phyloP scores from a whole-genome alignment of 1,140 invertebrate genomes.

The Carposina sasakii region DNA sequence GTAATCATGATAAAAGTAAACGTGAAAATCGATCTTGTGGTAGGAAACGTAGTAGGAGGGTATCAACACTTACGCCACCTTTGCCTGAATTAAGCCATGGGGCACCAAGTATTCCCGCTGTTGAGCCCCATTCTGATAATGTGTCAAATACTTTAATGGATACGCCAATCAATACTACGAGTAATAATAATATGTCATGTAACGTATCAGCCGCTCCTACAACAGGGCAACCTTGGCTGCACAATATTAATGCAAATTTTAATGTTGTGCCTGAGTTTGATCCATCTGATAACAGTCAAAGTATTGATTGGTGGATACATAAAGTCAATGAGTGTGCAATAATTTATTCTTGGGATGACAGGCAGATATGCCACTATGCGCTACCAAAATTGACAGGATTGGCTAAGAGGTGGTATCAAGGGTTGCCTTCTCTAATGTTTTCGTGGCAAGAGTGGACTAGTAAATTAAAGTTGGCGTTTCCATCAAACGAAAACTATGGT shows the following conservation, averaged over 20 bases:
- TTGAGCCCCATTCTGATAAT: not conserved
- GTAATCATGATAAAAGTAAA: not conserved
- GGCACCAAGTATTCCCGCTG: not conserved
- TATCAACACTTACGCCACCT: not conserved
- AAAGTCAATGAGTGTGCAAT: slow-evolving; percentile 15
- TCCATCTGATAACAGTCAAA: not conserved
- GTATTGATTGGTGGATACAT: not conserved
- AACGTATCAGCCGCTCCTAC: not conserved
- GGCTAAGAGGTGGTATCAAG: slow-evolving; percentile 18
- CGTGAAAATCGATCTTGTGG: not conserved
- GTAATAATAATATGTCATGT: not conserved
- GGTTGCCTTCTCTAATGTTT: slow-evolving; percentile 9
- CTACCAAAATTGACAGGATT: slow-evolving; percentile 10
- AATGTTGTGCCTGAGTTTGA: slow-evolving; percentile 1
- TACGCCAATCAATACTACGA: not conserved
- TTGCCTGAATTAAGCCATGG: not conserved
- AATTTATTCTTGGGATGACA: slow-evolving; percentile 17
- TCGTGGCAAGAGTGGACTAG: slow-evolving; percentile 16
- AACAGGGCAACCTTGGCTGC: too few species aligned
- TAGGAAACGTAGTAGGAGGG: not conserved
- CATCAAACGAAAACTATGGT: slow-evolving; percentile 9
- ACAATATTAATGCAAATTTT: not conserved
- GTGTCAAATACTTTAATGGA: not conserved
- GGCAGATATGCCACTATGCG: slow-evolving; percentile 11
- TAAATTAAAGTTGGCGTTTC: slow-evolving; percentile 14